Evolutionary conservation across 2,888 invertebrate genomes (phyloP), one percentile per base, ranked within the genome.

Genomic region (Brachypterus glaber): DNA sequence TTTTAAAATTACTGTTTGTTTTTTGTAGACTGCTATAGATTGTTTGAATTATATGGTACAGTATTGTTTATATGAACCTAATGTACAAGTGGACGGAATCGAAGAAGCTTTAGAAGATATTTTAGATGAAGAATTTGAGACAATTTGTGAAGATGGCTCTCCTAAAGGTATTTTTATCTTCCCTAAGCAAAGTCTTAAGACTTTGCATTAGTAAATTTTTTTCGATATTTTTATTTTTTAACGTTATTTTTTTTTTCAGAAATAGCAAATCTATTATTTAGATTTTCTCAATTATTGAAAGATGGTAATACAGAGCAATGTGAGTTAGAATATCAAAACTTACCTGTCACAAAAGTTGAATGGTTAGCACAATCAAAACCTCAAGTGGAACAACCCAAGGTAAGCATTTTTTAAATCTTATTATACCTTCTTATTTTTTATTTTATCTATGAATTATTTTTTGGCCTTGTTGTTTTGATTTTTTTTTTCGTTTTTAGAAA

Each of bases 61-160:
- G 43, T 78, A 73, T 52, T 80, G 79, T 52, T 70, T 76, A 12
- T 46, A 49, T 40, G 74, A 77, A 53, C 58, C 63, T 14, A 69
- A 74, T 43, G 68, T 76, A 3, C 73, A 77, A 21, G 60, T 64
- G 32, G 69, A 74, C 36, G 76, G 78, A 45, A 67, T 82, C 3
- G 69, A 73, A 27, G 79, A 80, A 51, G 68, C 75, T 0, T 55
- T 83, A 15, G 79, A 80, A 52, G 81, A 82, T 48, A 64, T 81
- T 17, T 75, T 82, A 74, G 81, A 82, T 59, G 75, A 81, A 53
- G 79, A 82, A 53, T 82, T 82, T 60, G 73, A 80, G 41, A 82
- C 81, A 17, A 68, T 77, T 3, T 82, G 82, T 55, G 79, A 81
- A 62, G 82, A 82, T 53, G 70, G 73, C 48, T 82, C 82, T 9